Base-by-base conservation (phyloP, 2,113 vertebrate genomes). In the Corynorhinus townsendii region DNA sequence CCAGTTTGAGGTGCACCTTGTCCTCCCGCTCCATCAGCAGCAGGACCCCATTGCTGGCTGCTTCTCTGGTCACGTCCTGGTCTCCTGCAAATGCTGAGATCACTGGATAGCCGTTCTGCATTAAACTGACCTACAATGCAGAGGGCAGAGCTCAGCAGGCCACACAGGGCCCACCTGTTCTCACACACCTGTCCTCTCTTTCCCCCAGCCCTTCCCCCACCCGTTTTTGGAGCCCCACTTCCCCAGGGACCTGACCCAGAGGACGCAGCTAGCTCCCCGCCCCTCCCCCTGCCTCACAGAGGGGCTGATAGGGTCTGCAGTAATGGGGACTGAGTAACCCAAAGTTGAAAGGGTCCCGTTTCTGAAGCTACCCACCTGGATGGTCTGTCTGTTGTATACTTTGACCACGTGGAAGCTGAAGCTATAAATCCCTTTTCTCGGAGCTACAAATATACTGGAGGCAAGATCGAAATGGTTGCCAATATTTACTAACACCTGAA, bases 391-490 rank as follows among this genome's bases (percentile, higher is more conserved):
- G 98, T 99, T 99, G 98, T 99, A 99, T 90, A 99, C 99, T 98
- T 99, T 99, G 97, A 99, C 99, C 98, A 99, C 99, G 93, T 99
- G 99, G 98, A 99, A 99, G 98, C 99, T 99, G 99, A 99, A 99
- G 98, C 99, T 99, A 98, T 99, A 99, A 90, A 99, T 99, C 64
- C 99, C 99, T 98, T 99, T 99, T 90, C 99, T 98, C 26, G 99
- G 99, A 71, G 99, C 99, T 97, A 99, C 99, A 98, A 99, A 99
- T 97, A 99, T 99, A 98, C 99, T 99, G 96, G 99, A 99, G 98
- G 99, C 99, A 85, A 99, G 99, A 97, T 99, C 99, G 98, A 99
- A 99, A 98, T 99, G 99, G 98, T 99, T 99, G 98, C 99, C 99
- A 98, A 99, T 99, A 97, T 99, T 99, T 97, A 99, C 99, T 98